phyloP scores from a whole-genome alignment of 1,140 invertebrate species.

The Homarus americanus region DNA sequence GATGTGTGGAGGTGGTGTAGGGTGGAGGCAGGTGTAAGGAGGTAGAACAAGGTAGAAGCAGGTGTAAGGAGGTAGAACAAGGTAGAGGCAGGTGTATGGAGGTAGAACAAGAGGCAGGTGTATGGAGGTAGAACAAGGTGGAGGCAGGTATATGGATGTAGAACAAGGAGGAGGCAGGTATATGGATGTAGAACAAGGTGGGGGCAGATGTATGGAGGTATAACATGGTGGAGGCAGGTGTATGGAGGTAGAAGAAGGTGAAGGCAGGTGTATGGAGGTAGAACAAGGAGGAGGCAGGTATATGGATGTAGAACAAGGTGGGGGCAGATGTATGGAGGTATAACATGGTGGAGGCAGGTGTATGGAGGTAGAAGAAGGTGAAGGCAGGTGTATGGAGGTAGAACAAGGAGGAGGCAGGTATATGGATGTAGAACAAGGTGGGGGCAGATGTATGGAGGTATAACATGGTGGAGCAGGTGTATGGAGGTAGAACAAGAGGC shows the following conservation, averaged over 20 bases:
- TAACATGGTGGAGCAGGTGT: background rate
- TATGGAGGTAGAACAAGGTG: background rate
- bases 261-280: no score
- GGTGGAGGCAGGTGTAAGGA: no score
- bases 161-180: background rate
- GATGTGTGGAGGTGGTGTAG: background rate
- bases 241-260: no score
- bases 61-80: background rate
- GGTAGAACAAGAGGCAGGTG: background rate
- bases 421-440: background rate
- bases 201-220: background rate
- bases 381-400: background rate
- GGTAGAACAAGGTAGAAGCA: no score
- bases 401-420: background rate
- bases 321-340: no score
- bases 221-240: background rate
- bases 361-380: background rate
- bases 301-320: background rate
- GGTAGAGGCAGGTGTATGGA: no score
- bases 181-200: background rate
- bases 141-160: background rate
- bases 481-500: background rate
- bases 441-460: background rate
- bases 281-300: background rate
- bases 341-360: background rate